Evolutionary conservation across 2,797 vertebrate genomes (phyloP), one percentile per base, ranked within the genome.

Genomic region (Gallinago nigripennis): DNA sequence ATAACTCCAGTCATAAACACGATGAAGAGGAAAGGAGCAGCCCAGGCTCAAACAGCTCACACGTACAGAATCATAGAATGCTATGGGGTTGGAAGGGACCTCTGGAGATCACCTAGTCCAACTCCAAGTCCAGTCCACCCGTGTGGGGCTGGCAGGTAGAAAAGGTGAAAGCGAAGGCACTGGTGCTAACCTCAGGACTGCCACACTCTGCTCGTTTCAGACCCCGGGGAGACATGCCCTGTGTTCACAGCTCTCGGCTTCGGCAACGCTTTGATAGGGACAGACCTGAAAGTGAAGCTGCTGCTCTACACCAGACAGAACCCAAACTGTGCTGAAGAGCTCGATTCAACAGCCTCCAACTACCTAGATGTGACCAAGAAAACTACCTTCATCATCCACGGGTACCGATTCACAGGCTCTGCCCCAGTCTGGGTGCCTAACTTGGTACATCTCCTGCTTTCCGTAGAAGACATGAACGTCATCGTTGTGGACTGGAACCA

Each of bases 401-500:
- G 99, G 18, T 99, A 99, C 97, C 93, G 99, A 58, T 97, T 98
- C 57, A 99, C 99, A 0, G 99, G 99, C 14, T 99, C 99, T 0
- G 94, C 98, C 13, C 99, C 99, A 0, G 94, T 98, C 79, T 99
- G 99, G 99, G 97, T 99, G 51, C 71, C 96, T 50, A 97, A 97
- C 57, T 77, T 99, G 10, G 98, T 99, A 5, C 91, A 75, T 7
- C 98, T 98, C 88, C 97, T 99, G 95, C 98, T 98, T 1, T 75
- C 87, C 58, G 98, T 96, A 48, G 97, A 98, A 53, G 98, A 99
- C 95, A 97, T 99, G 97, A 99, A 99, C 4, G 39, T 99, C 61
- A 91, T 99, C 1, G 95, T 99, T 33, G 99, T 99, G 87, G 99
- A 99, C 92, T 99, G 99, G 99, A 99, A 99, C 97, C 97, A 96